Percentiles rank a stretch among this genome's conserved stretches.
Evolutionary conservation across 2,888 invertebrate genomes (phyloP).

Genomic region (Embidobia sp.): DNA sequence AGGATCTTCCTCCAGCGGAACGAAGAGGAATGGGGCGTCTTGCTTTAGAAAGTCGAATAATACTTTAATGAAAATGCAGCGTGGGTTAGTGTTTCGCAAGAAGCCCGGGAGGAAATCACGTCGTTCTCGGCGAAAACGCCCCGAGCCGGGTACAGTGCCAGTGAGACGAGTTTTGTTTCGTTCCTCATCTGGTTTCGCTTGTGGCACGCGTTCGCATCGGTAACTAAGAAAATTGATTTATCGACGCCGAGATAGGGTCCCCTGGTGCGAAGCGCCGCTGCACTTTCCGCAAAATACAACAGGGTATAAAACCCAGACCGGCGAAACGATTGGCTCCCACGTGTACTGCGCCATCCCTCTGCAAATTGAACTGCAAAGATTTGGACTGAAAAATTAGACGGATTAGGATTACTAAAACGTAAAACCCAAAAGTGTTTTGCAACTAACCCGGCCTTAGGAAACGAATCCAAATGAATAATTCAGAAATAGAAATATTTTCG

Average conservation of each 20-base stretch:
- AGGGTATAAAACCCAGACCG: not conserved
- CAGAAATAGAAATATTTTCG: too few species aligned
- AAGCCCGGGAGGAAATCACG: slow-evolving; percentile 57
- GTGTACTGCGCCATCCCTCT: not conserved
- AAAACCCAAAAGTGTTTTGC: too few species aligned
- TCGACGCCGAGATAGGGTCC: slow-evolving; percentile 57
- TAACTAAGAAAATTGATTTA: slow-evolving; percentile 68
- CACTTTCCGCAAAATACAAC: slow-evolving; percentile 28
- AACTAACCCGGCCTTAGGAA: too few species aligned
- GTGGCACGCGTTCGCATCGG: slow-evolving; percentile 63
- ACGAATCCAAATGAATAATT: too few species aligned
- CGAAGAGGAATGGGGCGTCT: slow-evolving; percentile 33
- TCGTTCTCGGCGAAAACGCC: slow-evolving; percentile 33
- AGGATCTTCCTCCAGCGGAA: too few species aligned
- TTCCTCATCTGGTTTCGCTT: slow-evolving; percentile 60
- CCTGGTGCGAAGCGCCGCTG: slow-evolving; percentile 10
- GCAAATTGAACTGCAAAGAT: not conserved
- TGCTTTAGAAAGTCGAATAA: slow-evolving; percentile 44
- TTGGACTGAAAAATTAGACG: too few species aligned
- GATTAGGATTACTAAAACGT: too few species aligned
- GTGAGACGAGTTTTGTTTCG: slow-evolving; percentile 58
- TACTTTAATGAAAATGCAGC: slow-evolving; percentile 48
- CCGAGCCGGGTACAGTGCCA: slow-evolving; percentile 43
- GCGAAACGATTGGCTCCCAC: slow-evolving; percentile 32
- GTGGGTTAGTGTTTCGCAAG: slow-evolving; percentile 39